Evolutionary conservation across 2,113 vertebrate genomes (phyloP), one percentile per base, ranked within the genome.

Genomic region (Thamnophis sirtalis): DNA sequence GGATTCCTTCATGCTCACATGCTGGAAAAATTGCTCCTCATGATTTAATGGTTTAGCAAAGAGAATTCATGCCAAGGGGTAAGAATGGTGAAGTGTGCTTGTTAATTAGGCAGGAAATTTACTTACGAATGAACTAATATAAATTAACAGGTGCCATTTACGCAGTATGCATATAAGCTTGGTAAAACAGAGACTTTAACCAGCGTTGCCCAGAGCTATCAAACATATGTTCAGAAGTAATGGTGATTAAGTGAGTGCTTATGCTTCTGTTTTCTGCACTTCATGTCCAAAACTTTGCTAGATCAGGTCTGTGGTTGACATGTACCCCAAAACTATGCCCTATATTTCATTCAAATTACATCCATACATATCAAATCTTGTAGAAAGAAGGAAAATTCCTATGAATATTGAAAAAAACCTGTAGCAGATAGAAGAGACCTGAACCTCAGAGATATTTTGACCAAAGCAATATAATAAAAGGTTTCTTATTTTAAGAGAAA

Each of bases 21-120:
- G 4, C 68, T 51, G 58, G 15, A 13, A 89, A 60, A 89, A 84
- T 60, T 85, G 55, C n/a, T 50, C 3, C 17, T n/a, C 19, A 17
- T 84, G 80, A 89, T 63, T 89, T 63, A 92, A 89, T 86, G 55
- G 9, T 22, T 63, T 43, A 28, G 9, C 55, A 89, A 53, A 63
- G 26, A 9, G 21, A 89, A 89, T 92, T 19, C 55, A 53, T 2
- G 38, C 88, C 24, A 63, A 60, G 21, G 21, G 58, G 73, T 60
- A 92, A 58, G 48, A n/a, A 21, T 51, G 28, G 54, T 80, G 50
- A 60, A 51, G 54, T 43, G 7, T n/a, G 80, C n/a, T 51, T 50
- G 55, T 89, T 68, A 51, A 92, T 92, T 84, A 92, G 55, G 91
- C 49, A 92, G 80, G 88, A 38, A 92, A 92, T 86, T 51, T 89